These are phyloP conservation scores for Forbesichthys papilliferus DNA, from an alignment of 2,113 vertebrate genomes.

Conservation along the genomic window DNA sequence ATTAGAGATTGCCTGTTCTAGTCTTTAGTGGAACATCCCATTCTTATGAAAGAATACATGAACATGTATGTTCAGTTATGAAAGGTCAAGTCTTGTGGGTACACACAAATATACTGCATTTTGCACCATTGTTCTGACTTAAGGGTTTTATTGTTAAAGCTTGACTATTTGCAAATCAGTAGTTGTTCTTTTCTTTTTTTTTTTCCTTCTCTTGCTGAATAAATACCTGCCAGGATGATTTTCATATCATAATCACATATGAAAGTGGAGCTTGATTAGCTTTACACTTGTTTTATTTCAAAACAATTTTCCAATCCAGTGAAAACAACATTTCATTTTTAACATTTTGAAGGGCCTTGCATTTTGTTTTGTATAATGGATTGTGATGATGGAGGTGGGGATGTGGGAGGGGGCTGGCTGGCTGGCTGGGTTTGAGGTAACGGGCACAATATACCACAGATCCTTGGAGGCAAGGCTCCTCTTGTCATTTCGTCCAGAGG, in stretches of 20 bases:
- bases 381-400: neutral
- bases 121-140: no score
- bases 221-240: no score
- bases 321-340: conserved; percentile 28
- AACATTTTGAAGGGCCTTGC: conserved; percentile 55
- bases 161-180: no score
- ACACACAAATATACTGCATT: no score
- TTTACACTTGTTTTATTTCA: conserved; percentile 10
- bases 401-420: neutral
- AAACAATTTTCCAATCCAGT: conserved; percentile 36
- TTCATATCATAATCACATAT: neutral
- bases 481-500: conserved; percentile 44
- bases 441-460: conserved; percentile 41
- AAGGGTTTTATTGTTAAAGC: no score
- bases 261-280: conserved; percentile 9
- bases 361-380: conserved; percentile 45
- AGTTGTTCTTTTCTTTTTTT: no score
- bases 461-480: conserved; percentile 47
- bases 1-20: no score
- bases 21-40: no score
- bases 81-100: no score
- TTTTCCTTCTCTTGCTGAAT: no score
- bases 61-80: no score
- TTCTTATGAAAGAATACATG: no score
- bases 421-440: conserved; percentile 14